Conservation (phyloP, 2,888 invertebrate genomes). For the Erynnis tages region DNA sequence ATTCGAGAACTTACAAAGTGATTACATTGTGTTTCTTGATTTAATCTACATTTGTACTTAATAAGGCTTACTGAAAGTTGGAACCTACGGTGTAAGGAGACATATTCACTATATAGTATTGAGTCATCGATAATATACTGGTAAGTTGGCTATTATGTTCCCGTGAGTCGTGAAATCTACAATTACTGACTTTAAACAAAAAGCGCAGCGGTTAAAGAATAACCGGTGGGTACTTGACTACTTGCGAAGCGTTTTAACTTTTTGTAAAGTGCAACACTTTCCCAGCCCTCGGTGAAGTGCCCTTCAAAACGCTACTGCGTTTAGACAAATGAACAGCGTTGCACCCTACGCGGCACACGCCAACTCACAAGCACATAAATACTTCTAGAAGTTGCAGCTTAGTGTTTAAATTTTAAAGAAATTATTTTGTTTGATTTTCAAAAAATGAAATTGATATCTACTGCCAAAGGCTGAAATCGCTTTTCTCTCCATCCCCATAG, state of each 20-base stretch:
- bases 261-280: constrained; percentile 80
- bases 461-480: no score
- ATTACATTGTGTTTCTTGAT: constrained; percentile 39
- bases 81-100: neutral
- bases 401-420: no score
- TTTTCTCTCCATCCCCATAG: no score
- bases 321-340: constrained; percentile 79
- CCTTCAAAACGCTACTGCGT: constrained; percentile 71
- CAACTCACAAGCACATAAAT: constrained; percentile 46
- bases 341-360: constrained; percentile 68
- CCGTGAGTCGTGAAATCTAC: constrained; percentile 43
- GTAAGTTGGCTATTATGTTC: constrained; percentile 18
- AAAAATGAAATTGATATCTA: no score
- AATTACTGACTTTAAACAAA: constrained; percentile 46
- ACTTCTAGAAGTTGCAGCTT: constrained; percentile 29
- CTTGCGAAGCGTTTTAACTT: constrained; percentile 70
- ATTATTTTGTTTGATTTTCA: no score
- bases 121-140: constrained; percentile 4
- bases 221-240: constrained; percentile 45
- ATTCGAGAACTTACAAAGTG: constrained; percentile 60
- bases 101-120: constrained; percentile 4
- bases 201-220: constrained; percentile 52
- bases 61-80: constrained; percentile 19
- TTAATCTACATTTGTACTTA: constrained; percentile 31
- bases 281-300: constrained; percentile 65